Base-by-base conservation (phyloP, 1,140 invertebrate genomes). In the Ips nitidus region DNA sequence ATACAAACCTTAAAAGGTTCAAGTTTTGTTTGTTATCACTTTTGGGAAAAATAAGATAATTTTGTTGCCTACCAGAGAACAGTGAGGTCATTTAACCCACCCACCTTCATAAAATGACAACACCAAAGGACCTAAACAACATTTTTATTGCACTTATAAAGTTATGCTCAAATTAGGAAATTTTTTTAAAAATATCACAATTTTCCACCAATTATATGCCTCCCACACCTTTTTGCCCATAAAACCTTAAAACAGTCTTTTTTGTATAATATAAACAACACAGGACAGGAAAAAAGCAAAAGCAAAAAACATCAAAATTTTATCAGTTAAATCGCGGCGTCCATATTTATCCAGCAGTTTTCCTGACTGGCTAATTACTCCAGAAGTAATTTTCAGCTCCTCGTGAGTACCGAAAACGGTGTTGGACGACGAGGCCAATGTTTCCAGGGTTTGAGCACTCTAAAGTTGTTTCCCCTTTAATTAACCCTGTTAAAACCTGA, bases 321-420 rank as follows among this genome's bases (percentile, higher is more conserved):
- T 98, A 79, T 98, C 96, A 0, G 97, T 98, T 61, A 95, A 90
- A 83, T 98, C 95, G 41, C 96, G 82, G 72, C 95, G 83, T 2
- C 93, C 94, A 82, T 98, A 98, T 84, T 98, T 98, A 37, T 92
- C 94, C 45, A 98, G 82, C 2, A 98, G 83, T 81, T 95, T 95
- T 67, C 91, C 89, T 0, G 95, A 95, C 77, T 94, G 94, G 7
- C 88, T 84, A 73, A 98, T 95, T 5, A 91, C 90, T 73, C 91
- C 89, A 4, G 92, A 90, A 70, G 96, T 96, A 66, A 88, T 87
- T 73, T 92, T 88, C 8, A 98, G 83, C 81, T 98, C 95, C 74
- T 92, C 91, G 74, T 89, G 87, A 3, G 93, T 97, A 4, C 88
- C 87, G 77, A 87, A 79, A 66, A 85, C 86, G 68, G 82, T 86